These are phyloP conservation scores for Polypterus senegalus DNA, from an alignment of 2,113 vertebrate species.

Conservation along the genomic window DNA sequence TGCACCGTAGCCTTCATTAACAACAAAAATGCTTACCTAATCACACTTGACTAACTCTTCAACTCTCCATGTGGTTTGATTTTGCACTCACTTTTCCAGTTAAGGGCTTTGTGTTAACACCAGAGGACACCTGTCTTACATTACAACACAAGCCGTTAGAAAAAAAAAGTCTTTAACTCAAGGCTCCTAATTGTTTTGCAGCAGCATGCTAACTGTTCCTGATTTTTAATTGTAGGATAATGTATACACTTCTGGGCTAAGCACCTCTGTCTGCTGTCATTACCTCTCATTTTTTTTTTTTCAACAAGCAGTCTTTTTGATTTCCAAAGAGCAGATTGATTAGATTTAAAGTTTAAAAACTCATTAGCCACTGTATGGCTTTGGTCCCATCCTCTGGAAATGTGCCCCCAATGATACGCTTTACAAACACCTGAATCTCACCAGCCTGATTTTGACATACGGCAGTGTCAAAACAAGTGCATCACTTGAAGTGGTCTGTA, in stretches of 20 bases:
- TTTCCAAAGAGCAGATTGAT: too few relatives aligned
- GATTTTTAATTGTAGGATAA: too few relatives aligned
- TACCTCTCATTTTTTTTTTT: too few relatives aligned
- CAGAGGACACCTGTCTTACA: constrained; percentile 72
- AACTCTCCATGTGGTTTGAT: constrained; percentile 86
- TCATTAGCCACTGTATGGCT: too few relatives aligned
- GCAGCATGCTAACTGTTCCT: too few relatives aligned
- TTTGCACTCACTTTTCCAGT: constrained; percentile 93
- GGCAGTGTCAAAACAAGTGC: constrained; percentile 53
- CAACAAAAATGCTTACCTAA: constrained; percentile 35
- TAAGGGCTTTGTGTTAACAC: constrained; percentile 80
- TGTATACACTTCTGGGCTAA: too few relatives aligned
- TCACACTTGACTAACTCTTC: constrained; percentile 72
- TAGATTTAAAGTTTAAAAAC: too few relatives aligned
- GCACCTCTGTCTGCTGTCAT: too few relatives aligned
- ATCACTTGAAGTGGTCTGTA: constrained; percentile 49
- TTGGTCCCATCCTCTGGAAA: neutral
- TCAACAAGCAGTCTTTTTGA: too few relatives aligned
- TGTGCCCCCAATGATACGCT: neutral
- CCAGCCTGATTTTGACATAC: constrained; percentile 54
- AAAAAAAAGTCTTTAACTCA: too few relatives aligned
- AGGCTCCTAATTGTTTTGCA: too few relatives aligned
- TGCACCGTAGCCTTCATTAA: constrained; percentile 24
- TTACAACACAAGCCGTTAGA: constrained; percentile 37
- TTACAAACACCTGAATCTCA: constrained; percentile 45